A percentile compares a stretch with the other conserved stretches of the same genome.
Evolutionary conservation across 1,140 invertebrate genomes (phyloP).

Genomic region (Drosophila saltans): DNA sequence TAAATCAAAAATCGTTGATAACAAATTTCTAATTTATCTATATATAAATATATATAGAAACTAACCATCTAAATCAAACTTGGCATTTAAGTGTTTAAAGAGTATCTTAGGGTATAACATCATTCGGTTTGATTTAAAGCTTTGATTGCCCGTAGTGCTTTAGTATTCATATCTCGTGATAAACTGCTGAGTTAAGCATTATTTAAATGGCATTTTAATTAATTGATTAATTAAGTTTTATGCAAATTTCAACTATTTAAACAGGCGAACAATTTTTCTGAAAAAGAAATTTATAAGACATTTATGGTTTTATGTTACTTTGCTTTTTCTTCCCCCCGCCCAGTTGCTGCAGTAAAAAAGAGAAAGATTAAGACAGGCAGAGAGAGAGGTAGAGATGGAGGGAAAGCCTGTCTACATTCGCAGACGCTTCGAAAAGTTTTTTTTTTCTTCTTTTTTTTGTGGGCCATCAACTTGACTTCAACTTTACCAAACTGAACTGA

Average conservation of each 20-base stretch:
- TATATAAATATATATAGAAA: too few relatives aligned
- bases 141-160: not conserved
- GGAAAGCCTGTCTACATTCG: not conserved
- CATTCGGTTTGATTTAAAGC: not conserved
- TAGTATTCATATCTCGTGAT: not conserved
- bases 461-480: conserved; percentile 9
- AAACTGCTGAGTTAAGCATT: conserved; percentile 4
- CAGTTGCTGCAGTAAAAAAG: too few relatives aligned
- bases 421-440: conserved; percentile 3
- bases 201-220: conserved; percentile 10
- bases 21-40: too few relatives aligned
- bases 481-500: not conserved
- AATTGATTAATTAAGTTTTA: conserved; percentile 10
- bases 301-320: not conserved
- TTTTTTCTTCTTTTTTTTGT: not conserved
- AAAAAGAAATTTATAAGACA: not conserved
- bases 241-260: conserved; percentile 3
- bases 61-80: too few relatives aligned
- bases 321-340: not conserved
- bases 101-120: not conserved
- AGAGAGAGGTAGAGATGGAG: not conserved
- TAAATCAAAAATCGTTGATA: too few relatives aligned
- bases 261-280: not conserved
- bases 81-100: too few relatives aligned
- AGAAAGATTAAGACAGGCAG: not conserved